Evolutionary conservation across 1,140 invertebrate genomes (phyloP), one percentile per base, ranked within the genome.

Genomic region (Ceratina australensis): DNA sequence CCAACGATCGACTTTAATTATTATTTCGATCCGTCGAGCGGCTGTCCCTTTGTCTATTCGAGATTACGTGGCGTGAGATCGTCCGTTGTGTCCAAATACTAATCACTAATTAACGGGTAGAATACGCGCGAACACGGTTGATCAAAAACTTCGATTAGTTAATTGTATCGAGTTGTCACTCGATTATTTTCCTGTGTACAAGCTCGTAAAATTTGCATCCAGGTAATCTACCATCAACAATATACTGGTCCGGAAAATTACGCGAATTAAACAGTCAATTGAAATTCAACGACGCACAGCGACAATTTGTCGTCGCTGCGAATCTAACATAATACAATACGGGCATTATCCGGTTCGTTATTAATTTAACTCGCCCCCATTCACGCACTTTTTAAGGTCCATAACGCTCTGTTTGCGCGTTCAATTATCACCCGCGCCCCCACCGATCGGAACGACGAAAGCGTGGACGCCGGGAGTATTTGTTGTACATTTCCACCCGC

Each of bases 1-100:
- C 64, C 33, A 85, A 83, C 69, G 72, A 80, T 83, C 64, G 57
- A 83, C 52, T 52, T 77, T 80, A 82, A 79, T 72, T 77, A 76
- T 85, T 80, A 78, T 86, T 82, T 85, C 80, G 71, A 77, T 63
- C 60, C 56, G 67, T 73, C 82, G 77, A 74, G 20, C 76, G 77
- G 47, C 15, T 54, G 1, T 16, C 59, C 49, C 50, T 26, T 54
- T 42, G 50, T 57, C 20, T 22, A 16, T 10, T 42, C 47, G 33
- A 18, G 20, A 60, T 16, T 54, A 2, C 3, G 15, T 47, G 57
- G 49, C 72, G 66, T 50, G 80, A 57, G 42, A 64, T 83, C 77
- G 77, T 83, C 59, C 56, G 12, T 20, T n/a, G 22, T 28, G 12
- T 22, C 57, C 13, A 33, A 13, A 10, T 54, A 16, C 52, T 42